Evolutionary conservation across 2,113 vertebrate genomes (phyloP).

Genomic region (Chlamydotis undulata): DNA sequence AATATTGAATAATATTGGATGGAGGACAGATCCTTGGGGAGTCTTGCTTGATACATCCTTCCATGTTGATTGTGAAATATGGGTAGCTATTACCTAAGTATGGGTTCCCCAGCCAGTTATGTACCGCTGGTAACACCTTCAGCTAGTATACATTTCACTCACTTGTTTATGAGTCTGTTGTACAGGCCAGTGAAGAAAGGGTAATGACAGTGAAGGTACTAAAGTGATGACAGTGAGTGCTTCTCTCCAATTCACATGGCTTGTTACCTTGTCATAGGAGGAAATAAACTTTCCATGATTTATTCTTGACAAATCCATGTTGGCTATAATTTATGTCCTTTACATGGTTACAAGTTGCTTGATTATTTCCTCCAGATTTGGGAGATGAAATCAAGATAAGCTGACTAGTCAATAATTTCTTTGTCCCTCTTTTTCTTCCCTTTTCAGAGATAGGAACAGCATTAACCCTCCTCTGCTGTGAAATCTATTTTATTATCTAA

Average conservation of each 20-base stretch:
- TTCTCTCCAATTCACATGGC: not conserved
- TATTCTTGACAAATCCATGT: not conserved
- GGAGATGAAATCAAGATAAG: not conserved
- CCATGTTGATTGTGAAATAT: not conserved
- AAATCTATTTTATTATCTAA: not conserved
- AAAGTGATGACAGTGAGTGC: not conserved
- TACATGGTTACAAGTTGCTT: not conserved
- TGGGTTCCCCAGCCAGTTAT: not conserved
- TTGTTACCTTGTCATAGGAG: not conserved
- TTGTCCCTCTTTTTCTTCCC: not conserved
- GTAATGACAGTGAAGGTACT: not conserved
- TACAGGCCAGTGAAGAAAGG: not conserved
- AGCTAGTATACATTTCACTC: not conserved
- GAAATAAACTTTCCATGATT: not conserved
- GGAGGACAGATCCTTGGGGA: not conserved
- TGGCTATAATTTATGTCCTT: not conserved
- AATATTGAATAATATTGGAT: constrained; percentile 17
- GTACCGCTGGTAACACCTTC: not conserved
- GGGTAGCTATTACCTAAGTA: not conserved
- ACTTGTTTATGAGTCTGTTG: not conserved
- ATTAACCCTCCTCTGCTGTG: not conserved
- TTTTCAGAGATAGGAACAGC: not conserved
- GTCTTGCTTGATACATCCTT: not conserved
- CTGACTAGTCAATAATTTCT: not conserved
- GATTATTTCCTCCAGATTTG: not conserved